These are phyloP conservation scores for Microdon myrmicae DNA, from an alignment of 2,888 invertebrate species.

Conservation along the genomic window DNA sequence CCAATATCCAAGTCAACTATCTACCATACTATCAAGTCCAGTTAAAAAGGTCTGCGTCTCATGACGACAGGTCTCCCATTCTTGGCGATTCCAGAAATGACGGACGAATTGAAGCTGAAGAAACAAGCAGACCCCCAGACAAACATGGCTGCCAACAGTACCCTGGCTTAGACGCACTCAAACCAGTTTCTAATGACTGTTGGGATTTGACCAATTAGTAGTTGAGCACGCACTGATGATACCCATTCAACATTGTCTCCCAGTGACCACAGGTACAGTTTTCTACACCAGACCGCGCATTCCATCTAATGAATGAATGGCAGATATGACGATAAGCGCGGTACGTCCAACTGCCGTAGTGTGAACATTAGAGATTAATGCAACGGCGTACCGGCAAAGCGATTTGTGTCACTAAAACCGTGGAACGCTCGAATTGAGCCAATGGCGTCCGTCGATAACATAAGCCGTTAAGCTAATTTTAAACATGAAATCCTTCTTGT, in stretches of 20 bases:
- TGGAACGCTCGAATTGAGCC: conserved; percentile 15
- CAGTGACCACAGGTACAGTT: background rate
- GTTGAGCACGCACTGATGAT: conserved; percentile 14
- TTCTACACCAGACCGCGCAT: too few species aligned
- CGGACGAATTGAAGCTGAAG: too few species aligned
- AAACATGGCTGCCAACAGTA: too few species aligned
- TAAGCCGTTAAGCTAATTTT: conserved; percentile 46
- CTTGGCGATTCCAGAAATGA: background rate
- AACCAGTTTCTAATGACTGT: conserved; percentile 28
- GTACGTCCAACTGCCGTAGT: conserved; percentile 22
- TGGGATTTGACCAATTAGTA: conserved; percentile 20
- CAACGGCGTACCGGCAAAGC: conserved; percentile 25
- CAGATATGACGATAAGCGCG: background rate
- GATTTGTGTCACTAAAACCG: conserved; percentile 52
- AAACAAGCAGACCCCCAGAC: too few species aligned
- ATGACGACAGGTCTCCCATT: background rate
- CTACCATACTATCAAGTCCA: conserved; percentile 22
- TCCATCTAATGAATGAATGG: conserved; percentile 15
- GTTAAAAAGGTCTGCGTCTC: conserved; percentile 19
- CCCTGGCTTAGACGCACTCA: background rate
- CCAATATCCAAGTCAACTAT: too few species aligned
- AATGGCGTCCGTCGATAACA: conserved; percentile 37
- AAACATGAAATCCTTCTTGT: conserved; percentile 44
- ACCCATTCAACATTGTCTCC: conserved; percentile 10
- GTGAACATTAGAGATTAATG: conserved; percentile 45